These are phyloP conservation scores for Noctilio leporinus DNA, from an alignment of 2,113 vertebrate species.

Conservation along the genomic window DNA sequence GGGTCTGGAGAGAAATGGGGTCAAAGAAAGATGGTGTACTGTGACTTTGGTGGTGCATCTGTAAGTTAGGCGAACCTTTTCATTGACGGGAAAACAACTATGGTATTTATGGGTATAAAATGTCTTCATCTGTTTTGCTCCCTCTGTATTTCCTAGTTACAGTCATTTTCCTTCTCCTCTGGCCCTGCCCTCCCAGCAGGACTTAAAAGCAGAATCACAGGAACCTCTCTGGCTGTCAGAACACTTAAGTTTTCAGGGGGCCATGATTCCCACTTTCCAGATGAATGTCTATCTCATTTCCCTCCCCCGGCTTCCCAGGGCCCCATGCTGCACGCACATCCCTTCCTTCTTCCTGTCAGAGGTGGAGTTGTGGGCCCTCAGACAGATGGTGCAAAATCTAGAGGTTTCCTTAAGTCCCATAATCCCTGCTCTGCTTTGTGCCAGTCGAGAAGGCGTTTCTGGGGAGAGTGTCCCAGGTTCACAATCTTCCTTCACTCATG, in stretches of 20 bases:
- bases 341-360: neutral
- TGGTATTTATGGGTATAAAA: neutral
- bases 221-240: neutral
- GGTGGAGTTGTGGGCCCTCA: neutral
- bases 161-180: neutral
- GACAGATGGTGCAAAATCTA: neutral
- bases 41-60: neutral
- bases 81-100: neutral
- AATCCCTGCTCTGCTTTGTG: neutral
- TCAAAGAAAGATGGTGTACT: neutral
- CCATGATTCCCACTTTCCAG: neutral
- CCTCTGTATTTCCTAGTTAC: neutral
- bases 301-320: neutral
- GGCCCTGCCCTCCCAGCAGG: neutral
- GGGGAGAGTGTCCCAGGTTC: neutral
- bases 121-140: neutral
- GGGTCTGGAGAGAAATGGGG: neutral
- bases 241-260: neutral
- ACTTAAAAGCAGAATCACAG: neutral
- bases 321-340: fast-evolving
- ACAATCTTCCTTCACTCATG: neutral
- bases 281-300: neutral
- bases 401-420: neutral
- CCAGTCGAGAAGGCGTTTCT: neutral
- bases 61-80: neutral